Conservation (phyloP, 2,888 invertebrate species). For the Volucella zonaria region DNA sequence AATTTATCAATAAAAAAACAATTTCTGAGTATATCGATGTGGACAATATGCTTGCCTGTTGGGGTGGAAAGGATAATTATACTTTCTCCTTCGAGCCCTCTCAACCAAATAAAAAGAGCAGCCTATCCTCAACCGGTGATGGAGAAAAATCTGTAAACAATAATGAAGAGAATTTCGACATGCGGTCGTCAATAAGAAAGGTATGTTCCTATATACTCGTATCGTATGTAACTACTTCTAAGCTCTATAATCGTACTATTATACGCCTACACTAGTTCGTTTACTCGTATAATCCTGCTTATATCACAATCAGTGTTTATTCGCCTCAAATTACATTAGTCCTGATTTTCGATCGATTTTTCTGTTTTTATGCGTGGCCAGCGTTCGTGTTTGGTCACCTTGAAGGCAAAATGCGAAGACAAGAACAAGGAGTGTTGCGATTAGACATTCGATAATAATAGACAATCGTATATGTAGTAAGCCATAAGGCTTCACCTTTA, state of each 20-base stretch:
- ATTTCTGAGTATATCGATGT: slow-evolving; percentile 89
- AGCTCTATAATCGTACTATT: background rate
- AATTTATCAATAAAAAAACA: slow-evolving; percentile 90
- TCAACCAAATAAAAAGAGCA: slow-evolving; percentile 19
- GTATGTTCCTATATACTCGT: slow-evolving; percentile 7
- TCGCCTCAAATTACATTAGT: slow-evolving; percentile 33
- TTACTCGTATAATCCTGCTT: background rate
- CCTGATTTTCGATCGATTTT: slow-evolving; percentile 51
- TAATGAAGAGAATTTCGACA: slow-evolving; percentile 47
- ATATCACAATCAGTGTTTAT: background rate
- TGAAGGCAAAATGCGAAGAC: slow-evolving; percentile 20
- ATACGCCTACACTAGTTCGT: background rate
- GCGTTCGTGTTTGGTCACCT: slow-evolving; percentile 28
- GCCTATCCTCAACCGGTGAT: background rate
- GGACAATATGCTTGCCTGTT: slow-evolving; percentile 89
- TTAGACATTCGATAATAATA: slow-evolving; percentile 47
- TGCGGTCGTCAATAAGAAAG: slow-evolving; percentile 36
- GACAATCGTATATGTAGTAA: slow-evolving; percentile 13
- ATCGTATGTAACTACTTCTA: no score
- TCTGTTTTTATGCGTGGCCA: slow-evolving; percentile 17
- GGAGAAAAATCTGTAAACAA: slow-evolving; percentile 39
- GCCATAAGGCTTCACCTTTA: slow-evolving; percentile 44
- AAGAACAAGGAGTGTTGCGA: slow-evolving; percentile 54
- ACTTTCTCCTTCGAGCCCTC: slow-evolving; percentile 52
- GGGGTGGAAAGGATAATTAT: slow-evolving; percentile 92